phyloP scores from a whole-genome alignment of 2,888 invertebrate species.

The Folsomia candida region DNA sequence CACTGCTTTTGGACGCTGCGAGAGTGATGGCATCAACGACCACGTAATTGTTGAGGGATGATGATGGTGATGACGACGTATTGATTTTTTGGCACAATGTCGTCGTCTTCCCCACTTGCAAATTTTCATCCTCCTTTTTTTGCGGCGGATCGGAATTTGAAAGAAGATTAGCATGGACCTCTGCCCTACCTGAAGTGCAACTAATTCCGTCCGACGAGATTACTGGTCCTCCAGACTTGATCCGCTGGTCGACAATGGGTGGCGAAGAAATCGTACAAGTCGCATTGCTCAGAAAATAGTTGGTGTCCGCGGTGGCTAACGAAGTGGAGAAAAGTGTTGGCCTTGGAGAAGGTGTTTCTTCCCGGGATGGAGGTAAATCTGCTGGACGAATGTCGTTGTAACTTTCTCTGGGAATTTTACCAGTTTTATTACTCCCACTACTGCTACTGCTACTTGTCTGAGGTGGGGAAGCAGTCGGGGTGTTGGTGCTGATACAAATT shows the following conservation, averaged over 20 bases:
- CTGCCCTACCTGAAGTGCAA: constrained; percentile 7
- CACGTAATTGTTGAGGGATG: constrained; percentile 1
- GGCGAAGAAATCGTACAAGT: too few species aligned
- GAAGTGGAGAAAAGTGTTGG: background rate
- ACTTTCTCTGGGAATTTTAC: too few species aligned
- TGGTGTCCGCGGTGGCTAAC: background rate
- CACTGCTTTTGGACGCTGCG: background rate
- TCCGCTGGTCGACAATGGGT: too few species aligned
- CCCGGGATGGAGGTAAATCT: background rate
- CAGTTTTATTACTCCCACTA: background rate
- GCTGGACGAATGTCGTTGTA: too few species aligned
- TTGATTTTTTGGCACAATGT: too few species aligned
- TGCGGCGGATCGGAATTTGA: constrained; percentile 26
- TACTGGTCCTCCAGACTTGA: too few species aligned
- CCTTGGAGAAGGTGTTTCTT: background rate
- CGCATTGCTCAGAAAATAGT: background rate
- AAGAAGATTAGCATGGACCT: constrained; percentile 27
- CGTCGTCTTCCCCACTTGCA: too few species aligned
- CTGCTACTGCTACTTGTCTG: background rate
- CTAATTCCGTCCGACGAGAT: background rate
- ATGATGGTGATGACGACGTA: too few species aligned
- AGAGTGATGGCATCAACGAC: constrained; percentile 1
- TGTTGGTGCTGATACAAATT: background rate
- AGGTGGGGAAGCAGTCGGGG: background rate
- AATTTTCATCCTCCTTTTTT: too few species aligned